phyloP scores from a whole-genome alignment of 2,888 invertebrate species.

The Hypercompe scribonia region DNA sequence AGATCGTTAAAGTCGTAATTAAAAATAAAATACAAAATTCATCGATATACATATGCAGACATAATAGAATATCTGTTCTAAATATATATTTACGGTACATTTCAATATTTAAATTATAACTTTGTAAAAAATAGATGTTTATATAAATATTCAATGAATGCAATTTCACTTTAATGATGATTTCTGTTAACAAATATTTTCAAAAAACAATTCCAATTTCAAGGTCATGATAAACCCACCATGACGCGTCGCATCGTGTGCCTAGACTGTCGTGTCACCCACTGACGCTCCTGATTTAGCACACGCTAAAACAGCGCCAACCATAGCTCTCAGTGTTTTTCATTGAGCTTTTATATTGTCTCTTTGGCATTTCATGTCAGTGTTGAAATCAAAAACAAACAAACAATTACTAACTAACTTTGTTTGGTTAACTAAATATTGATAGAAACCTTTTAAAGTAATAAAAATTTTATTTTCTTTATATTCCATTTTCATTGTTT shows the following conservation, averaged over 20 bases:
- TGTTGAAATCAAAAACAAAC: constrained; percentile 31
- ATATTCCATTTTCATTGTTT: constrained; percentile 29
- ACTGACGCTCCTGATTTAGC: constrained; percentile 59
- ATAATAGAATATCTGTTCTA: neutral
- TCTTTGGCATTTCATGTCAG: constrained; percentile 48
- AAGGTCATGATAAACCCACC: constrained; percentile 51
- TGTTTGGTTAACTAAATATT: constrained; percentile 23
- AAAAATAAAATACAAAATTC: neutral
- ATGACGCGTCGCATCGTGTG: constrained; percentile 42
- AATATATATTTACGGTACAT: neutral
- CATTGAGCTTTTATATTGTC: constrained; percentile 44
- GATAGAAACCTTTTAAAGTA: constrained; percentile 24
- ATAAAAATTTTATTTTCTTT: constrained; percentile 24
- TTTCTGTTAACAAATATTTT: constrained; percentile 22
- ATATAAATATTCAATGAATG: constrained; percentile 26
- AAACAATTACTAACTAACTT: constrained; percentile 20
- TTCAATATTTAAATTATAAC: neutral
- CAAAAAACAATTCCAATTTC: constrained; percentile 42
- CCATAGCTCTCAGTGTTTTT: constrained; percentile 41
- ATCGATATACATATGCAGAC: neutral
- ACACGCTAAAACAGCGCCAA: constrained; percentile 60
- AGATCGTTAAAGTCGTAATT: neutral
- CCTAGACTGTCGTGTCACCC: constrained; percentile 43
- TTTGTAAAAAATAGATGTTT: no score
- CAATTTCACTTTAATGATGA: constrained; percentile 26